phyloP scores from a whole-genome alignment of 2,113 vertebrate species.

The Haemorhous mexicanus region DNA sequence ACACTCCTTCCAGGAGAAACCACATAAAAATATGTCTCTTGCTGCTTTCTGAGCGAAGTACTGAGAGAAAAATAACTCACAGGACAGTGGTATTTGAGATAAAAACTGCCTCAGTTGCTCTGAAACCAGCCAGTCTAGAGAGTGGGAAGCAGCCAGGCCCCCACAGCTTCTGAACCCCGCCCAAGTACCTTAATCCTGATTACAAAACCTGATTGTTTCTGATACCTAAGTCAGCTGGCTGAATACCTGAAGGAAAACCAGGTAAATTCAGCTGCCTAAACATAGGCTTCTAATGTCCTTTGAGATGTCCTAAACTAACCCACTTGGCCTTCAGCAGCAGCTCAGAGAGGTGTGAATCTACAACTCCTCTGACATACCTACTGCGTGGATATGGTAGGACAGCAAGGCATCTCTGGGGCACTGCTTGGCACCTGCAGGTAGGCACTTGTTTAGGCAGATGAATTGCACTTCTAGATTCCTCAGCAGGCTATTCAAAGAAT shows the following conservation, averaged over 20 bases:
- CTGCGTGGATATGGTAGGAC: rapidly evolving
- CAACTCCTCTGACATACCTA: not conserved
- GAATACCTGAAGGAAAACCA: not conserved
- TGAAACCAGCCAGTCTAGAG: not conserved
- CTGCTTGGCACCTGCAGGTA: not conserved
- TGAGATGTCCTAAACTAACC: not conserved
- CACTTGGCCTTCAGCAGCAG: not conserved
- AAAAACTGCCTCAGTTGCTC: not conserved
- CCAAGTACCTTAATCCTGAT: not conserved
- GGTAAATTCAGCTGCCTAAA: not conserved
- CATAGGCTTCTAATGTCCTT: not conserved
- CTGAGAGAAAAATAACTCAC: not conserved
- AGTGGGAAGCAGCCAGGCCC: not conserved
- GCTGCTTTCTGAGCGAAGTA: not conserved
- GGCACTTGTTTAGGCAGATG: not conserved
- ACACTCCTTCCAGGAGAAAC: not conserved
- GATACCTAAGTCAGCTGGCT: not conserved
- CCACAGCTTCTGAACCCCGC: not conserved
- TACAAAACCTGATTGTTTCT: not conserved
- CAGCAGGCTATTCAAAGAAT: not conserved
- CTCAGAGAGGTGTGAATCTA: rapidly evolving
- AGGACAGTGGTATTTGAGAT: not conserved
- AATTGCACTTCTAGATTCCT: not conserved
- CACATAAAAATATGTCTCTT: not conserved
- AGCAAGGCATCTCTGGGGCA: not conserved